Evolutionary conservation across 2,113 vertebrate species (phyloP), one percentile per base, ranked within the genome.

Genomic region (Sinocyclocheilus rhinocerous): DNA sequence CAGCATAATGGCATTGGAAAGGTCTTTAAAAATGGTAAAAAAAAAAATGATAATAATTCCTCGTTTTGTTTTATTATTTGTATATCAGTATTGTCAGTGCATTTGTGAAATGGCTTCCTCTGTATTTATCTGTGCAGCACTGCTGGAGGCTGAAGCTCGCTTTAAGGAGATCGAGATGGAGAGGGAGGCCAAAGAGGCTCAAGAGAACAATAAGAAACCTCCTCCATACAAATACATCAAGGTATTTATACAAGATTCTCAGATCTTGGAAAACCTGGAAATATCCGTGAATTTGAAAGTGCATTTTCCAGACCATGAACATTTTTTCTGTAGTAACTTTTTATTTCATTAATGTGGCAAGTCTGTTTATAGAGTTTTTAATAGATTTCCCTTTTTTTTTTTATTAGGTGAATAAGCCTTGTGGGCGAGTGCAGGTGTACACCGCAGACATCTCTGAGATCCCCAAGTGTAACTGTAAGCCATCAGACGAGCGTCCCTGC

Each of bases 391-490:
- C 0, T 48, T 2, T 12, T 48, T 48, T 0, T 12, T 48, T 15
- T 22, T 11, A 18, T 81, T 92, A 99, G 98, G 96, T 98, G 83
- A 99, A 98, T 85, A 99, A 97, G 84, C 97, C 97, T 1, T 96
- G 95, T 1, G 98, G 98, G 2, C 97, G 93, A 50, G 98, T 98
- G 20, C 98, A 99, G 93, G 96, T 99, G 72, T 95, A 97, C 87
- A 97, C 98, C 0, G 98, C 98, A 0, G 98, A 99, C 91, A 94
- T 99, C 45, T 97, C 96, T 0, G 98, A 99, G 93, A 99, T 99
- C 91, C 98, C 98, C 4, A 99, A 99, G 93, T 99, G 98, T 90
- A 99, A 99, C 96, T 99, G 98, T 90, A 98, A 97, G 81, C 97
- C 96, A 10, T 93, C 96, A 0, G 97, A 96, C 7, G 97, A 99